A percentile compares a stretch with the other conserved stretches of the same genome.
phyloP scores from a whole-genome alignment of 2,888 invertebrate species.

The Gymnocheta viridis region DNA sequence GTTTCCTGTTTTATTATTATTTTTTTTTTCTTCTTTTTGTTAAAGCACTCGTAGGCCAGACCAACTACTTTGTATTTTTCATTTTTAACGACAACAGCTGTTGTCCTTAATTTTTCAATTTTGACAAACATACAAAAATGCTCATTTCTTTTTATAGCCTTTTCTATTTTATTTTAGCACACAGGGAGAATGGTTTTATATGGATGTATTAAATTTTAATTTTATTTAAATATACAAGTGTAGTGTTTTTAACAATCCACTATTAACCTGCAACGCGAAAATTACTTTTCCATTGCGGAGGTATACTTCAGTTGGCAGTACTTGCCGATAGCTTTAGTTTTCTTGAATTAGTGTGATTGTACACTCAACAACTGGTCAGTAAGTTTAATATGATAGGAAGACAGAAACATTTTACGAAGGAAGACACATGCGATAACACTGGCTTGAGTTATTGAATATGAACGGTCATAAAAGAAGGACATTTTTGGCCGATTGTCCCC shows the following conservation, averaged over 20 bases:
- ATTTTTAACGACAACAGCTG: constrained; percentile 54
- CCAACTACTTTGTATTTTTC: constrained; percentile 24
- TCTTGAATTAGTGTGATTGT: not conserved
- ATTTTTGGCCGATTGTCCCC: too few species aligned
- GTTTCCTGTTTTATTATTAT: too few species aligned
- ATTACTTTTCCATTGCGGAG: not conserved
- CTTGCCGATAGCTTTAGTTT: not conserved
- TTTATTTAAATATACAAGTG: not conserved
- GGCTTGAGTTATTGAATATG: too few species aligned
- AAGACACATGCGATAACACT: too few species aligned
- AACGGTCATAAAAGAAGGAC: too few species aligned
- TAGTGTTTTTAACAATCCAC: not conserved
- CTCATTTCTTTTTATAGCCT: constrained; percentile 15
- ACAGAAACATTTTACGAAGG: not conserved
- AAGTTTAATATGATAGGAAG: not conserved
- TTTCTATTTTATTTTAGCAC: constrained; percentile 12
- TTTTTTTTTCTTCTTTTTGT: too few species aligned
- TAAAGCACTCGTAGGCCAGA: constrained; percentile 22
- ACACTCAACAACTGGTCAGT: not conserved
- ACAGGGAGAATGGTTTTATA: not conserved
- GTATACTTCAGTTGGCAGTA: too few species aligned
- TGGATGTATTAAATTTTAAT: not conserved
- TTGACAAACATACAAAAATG: constrained; percentile 12
- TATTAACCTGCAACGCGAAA: not conserved
- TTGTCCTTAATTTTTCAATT: constrained; percentile 45